These are phyloP conservation scores for Aegithalos caudatus DNA, from an alignment of 2,113 vertebrate species.

Conservation along the genomic window DNA sequence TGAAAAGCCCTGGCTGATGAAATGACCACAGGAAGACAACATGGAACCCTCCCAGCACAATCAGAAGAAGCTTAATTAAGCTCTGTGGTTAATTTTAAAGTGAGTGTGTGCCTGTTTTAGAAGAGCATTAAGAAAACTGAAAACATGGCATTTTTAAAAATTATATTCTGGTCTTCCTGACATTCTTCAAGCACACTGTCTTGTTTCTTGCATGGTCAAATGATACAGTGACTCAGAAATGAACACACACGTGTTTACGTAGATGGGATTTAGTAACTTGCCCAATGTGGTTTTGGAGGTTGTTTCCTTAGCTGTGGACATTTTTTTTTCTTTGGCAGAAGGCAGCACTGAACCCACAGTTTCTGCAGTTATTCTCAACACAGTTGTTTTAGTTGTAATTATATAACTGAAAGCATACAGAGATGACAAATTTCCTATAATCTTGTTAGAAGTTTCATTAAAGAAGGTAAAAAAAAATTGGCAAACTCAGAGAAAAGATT, in stretches of 20 bases:
- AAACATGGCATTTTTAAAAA: neutral
- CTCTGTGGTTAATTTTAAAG: constrained; percentile 36
- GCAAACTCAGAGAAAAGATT: neutral
- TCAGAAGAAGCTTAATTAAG: constrained; percentile 47
- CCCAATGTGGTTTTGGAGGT: neutral
- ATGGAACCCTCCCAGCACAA: constrained; percentile 32
- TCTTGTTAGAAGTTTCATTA: neutral
- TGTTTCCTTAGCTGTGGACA: neutral
- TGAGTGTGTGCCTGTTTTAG: neutral
- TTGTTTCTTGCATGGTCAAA: neutral
- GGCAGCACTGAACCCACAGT: neutral
- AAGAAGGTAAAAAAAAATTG: neutral
- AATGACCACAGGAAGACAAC: constrained; percentile 56
- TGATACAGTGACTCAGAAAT: constrained; percentile 32
- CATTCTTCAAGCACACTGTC: neutral
- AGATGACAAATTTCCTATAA: neutral
- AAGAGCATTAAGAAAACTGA: neutral
- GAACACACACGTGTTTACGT: neutral
- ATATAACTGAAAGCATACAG: neutral
- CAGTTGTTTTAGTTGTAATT: neutral
- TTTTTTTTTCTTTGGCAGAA: constrained; percentile 1
- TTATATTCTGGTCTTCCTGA: neutral
- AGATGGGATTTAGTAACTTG: constrained; percentile 22
- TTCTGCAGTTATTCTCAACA: neutral
- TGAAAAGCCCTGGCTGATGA: constrained; percentile 54